Evolutionary conservation across 1,140 invertebrate species (phyloP).

Genomic region (Eufriesea mexicana): DNA sequence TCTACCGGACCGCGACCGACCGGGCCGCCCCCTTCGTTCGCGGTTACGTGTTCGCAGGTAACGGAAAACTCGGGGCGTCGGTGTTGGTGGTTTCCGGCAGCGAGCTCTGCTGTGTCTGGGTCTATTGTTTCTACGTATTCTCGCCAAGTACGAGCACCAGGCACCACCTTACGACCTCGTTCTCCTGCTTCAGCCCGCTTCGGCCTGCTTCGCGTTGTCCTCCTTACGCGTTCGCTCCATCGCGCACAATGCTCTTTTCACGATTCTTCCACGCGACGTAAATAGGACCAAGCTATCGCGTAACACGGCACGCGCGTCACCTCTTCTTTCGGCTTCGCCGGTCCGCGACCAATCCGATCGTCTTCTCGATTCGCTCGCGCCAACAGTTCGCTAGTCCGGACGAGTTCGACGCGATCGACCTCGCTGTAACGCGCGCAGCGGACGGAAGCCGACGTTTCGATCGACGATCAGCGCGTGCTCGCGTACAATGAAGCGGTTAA

Average conservation of each 20-base stretch:
- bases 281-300: background rate
- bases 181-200: slow-evolving; percentile 2
- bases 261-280: background rate
- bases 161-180: slow-evolving; percentile 50
- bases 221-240: slow-evolving; percentile 10
- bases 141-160: slow-evolving; percentile 27
- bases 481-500: background rate
- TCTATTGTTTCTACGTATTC: slow-evolving; percentile 57
- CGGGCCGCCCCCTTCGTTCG: background rate
- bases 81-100: background rate
- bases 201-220: background rate
- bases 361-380: too few species aligned
- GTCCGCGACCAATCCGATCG: too few species aligned
- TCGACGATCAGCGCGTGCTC: background rate
- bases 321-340: background rate
- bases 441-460: background rate
- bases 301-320: background rate
- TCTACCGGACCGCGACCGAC: slow-evolving; percentile 25
- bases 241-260: slow-evolving; percentile 9
- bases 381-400: too few species aligned
- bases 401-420: background rate
- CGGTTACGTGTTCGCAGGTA: background rate
- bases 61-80: background rate
- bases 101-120: background rate
- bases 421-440: too few species aligned